phyloP scores from a whole-genome alignment of 1,140 invertebrate genomes.

The Lordiphosa collinella region DNA sequence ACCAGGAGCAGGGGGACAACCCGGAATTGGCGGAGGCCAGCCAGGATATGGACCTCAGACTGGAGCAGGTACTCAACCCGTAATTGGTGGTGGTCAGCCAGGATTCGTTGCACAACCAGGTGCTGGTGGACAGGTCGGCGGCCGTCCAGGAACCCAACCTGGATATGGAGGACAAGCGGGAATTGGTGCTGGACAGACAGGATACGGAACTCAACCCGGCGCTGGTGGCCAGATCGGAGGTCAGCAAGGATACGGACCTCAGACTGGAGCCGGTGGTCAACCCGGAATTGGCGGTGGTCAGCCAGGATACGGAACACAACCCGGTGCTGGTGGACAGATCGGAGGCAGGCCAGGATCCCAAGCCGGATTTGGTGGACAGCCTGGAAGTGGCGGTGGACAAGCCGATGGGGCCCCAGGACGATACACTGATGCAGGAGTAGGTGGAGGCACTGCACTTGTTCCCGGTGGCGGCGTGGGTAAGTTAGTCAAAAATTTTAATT shows the following conservation, averaged over 20 bases:
- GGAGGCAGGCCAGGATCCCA: neutral
- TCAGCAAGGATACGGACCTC: neutral
- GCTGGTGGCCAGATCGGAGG: neutral
- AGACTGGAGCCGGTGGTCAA: neutral
- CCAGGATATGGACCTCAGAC: neutral
- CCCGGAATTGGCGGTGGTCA: conserved; percentile 10
- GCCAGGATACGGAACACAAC: neutral
- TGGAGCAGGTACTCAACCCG: conserved; percentile 3
- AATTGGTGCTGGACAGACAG: conserved; percentile 3
- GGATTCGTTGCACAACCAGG: conserved; percentile 1
- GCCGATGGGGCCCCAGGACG: conserved; percentile 31
- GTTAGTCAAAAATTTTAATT: neutral
- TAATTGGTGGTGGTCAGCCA: conserved; percentile 10
- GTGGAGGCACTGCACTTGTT: conserved; percentile 10
- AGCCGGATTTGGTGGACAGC: conserved; percentile 2
- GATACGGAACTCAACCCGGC: neutral
- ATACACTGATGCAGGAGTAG: conserved; percentile 25
- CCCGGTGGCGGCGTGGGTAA: conserved; percentile 36
- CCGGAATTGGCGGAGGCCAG: neutral
- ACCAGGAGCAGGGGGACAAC: neutral
- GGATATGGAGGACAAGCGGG: conserved; percentile 14
- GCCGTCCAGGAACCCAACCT: conserved; percentile 4
- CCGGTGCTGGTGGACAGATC: conserved; percentile 1
- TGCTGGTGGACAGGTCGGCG: neutral
- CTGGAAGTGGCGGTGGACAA: neutral